Evolutionary conservation across 2,888 invertebrate genomes (phyloP).

Genomic region (Cheilosia vernalis): DNA sequence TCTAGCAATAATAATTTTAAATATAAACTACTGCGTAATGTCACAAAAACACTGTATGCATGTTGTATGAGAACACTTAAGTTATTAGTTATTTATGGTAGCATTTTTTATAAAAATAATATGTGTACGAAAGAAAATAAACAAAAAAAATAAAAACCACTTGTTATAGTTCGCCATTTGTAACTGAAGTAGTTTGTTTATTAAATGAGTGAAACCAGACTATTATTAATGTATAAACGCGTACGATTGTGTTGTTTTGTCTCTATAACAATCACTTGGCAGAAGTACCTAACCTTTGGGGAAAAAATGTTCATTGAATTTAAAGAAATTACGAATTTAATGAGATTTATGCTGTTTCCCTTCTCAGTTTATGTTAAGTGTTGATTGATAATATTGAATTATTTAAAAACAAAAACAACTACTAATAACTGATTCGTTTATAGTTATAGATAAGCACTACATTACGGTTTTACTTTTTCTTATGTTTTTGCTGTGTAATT

Average conservation of each 20-base stretch:
- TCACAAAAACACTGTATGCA: constrained; percentile 42
- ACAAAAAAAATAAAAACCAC: constrained; percentile 15
- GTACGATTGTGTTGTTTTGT: constrained; percentile 1
- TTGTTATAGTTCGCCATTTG: constrained; percentile 31
- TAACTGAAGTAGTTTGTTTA: constrained; percentile 2
- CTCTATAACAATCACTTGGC: constrained; percentile 5
- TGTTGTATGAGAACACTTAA: constrained; percentile 50
- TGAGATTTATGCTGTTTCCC: not conserved
- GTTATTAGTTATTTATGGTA: constrained; percentile 70
- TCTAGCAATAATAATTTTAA: constrained; percentile 52
- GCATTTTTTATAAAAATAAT: constrained; percentile 65
- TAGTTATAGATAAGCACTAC: constrained; percentile 31
- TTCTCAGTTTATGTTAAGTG: constrained; percentile 25
- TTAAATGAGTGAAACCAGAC: not conserved
- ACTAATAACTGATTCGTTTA: constrained; percentile 26
- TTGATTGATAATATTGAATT: constrained; percentile 16
- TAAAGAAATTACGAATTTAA: constrained; percentile 54
- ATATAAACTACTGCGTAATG: constrained; percentile 14
- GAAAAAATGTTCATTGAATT: constrained; percentile 16
- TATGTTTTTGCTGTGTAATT: constrained; percentile 38
- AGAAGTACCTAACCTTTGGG: constrained; percentile 5
- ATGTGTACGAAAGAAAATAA: constrained; percentile 1
- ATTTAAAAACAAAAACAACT: constrained; percentile 1
- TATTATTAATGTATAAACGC: constrained; percentile 2
- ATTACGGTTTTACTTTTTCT: constrained; percentile 35